A percentile compares a stretch with the other conserved stretches of the same genome.
These are phyloP conservation scores for Sarcophaga variegata DNA, from an alignment of 2,888 invertebrate genomes.

Conservation along the genomic window DNA sequence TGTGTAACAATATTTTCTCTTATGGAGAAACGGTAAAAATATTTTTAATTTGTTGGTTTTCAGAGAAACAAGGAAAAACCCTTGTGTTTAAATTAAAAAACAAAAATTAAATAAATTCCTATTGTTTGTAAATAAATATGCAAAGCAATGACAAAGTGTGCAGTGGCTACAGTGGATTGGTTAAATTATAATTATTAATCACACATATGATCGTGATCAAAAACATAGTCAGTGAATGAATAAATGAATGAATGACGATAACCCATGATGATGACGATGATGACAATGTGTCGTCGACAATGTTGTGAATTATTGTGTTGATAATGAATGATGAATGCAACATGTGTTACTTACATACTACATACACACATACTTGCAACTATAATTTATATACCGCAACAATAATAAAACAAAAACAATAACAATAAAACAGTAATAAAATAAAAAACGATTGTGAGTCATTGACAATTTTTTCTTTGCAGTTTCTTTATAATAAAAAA, in stretches of 20 bases:
- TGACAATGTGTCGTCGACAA: constrained; percentile 31
- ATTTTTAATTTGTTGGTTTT: too few species aligned
- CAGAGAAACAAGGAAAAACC: constrained; percentile 1
- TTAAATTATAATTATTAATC: background rate
- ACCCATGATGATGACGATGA: constrained; percentile 19
- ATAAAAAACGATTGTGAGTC: constrained; percentile 47
- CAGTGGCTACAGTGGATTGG: constrained; percentile 38
- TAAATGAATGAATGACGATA: background rate
- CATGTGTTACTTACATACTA: constrained; percentile 40
- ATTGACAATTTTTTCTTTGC: constrained; percentile 36
- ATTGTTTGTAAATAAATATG: too few species aligned
- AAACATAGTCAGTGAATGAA: too few species aligned
- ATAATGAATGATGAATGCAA: constrained; percentile 50
- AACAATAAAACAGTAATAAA: background rate
- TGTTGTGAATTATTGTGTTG: constrained; percentile 29
- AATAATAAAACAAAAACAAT: constrained; percentile 35
- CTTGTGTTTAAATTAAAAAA: constrained; percentile 31
- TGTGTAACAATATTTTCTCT: too few species aligned
- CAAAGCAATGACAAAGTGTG: constrained; percentile 53
- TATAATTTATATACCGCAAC: constrained; percentile 49
- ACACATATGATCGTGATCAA: background rate
- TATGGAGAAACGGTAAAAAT: too few species aligned
- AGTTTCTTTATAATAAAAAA: constrained; percentile 25
- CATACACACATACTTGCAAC: background rate
- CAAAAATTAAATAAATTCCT: too few species aligned